Base-by-base conservation (phyloP, 2,113 vertebrate genomes). In the Carassius auratus region DNA sequence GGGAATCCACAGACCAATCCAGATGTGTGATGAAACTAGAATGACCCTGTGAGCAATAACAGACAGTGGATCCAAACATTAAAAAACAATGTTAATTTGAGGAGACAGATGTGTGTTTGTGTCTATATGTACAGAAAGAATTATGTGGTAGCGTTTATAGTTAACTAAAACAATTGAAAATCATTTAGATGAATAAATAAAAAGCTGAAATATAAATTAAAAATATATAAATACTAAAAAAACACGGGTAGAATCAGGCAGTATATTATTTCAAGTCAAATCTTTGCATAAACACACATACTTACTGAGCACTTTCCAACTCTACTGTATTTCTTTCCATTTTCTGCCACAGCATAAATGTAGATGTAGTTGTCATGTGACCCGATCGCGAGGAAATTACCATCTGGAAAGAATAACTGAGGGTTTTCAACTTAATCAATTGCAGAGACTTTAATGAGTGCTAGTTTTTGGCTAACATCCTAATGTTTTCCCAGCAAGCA, bases 281-380 rank as follows among this genome's bases (percentile, higher is more conserved):
- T 36, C n/a, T 30, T 26, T 59, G 23, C 83, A 87, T 87, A 89
- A 23, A 83, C 81, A 87, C 82, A 87, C 84, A 76, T 12, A 91
- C 97, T 96, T 93, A 99, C 98, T 62, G 97, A 98, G 90, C 98
- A 99, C 89, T 98, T 99, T 89, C 98, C 98, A 38, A 98, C 93
- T 71, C 98, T 94, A 1, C 96, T 95, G 92, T 99, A 99, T 87
- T 97, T 99, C 91, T 96, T 96, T 84, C 98, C 97, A 17, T 94
- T 96, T 91, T 99, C 98, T 8, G 92, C 92, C 86, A 99, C 96
- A 0, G 96, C 95, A 15, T 99, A 99, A 90, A 99, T 96, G 86
- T 99, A 99, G 94, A 99, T 98, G 88, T 96, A 98, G 95, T 99
- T 99, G 95, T 99, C 98, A 45, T 99, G 98, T 84, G 98, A 99